These are phyloP conservation scores for Scelioninae gen. 1 DNA, from an alignment of 2,888 invertebrate species.

Conservation along the genomic window DNA sequence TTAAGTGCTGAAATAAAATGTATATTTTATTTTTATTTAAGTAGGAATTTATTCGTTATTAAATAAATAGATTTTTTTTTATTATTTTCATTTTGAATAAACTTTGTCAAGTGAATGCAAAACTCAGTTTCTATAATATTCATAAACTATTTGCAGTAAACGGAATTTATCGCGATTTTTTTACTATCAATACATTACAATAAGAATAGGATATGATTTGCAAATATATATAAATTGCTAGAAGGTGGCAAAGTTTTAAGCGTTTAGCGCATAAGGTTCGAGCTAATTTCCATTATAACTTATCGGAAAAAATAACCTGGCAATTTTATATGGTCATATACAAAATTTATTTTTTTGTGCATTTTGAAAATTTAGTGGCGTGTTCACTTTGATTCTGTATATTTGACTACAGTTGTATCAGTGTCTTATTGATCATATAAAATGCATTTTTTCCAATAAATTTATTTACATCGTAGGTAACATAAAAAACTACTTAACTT, in stretches of 20 bases:
- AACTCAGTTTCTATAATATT: not conserved
- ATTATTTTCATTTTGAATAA: too few species aligned
- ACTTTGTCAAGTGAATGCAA: too few species aligned
- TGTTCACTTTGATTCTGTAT: not conserved
- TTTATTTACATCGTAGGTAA: slow-evolving; percentile 62
- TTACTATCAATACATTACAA: slow-evolving; percentile 40
- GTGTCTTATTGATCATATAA: slow-evolving; percentile 48
- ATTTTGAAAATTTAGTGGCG: slow-evolving; percentile 6
- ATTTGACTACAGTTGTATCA: not conserved
- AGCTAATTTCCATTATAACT: slow-evolving; percentile 39
- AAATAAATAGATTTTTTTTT: too few species aligned
- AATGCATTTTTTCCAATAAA: slow-evolving; percentile 61
- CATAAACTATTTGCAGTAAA: not conserved
- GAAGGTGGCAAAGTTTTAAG: slow-evolving; percentile 50
- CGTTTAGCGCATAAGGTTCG: slow-evolving; percentile 31
- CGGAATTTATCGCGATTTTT: too few species aligned
- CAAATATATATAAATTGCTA: slow-evolving; percentile 61
- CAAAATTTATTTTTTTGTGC: not conserved
- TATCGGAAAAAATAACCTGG: slow-evolving; percentile 39
- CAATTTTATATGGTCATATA: slow-evolving; percentile 50
- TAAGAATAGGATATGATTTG: slow-evolving; percentile 56
- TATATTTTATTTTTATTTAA: too few species aligned
- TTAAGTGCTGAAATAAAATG: too few species aligned
- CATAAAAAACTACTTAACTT: slow-evolving; percentile 66
- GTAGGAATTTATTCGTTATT: too few species aligned